Percentiles rank a stretch among this genome's conserved stretches.
Conservation (phyloP, 2,113 vertebrate species). For the Pollachius pollachius region DNA sequence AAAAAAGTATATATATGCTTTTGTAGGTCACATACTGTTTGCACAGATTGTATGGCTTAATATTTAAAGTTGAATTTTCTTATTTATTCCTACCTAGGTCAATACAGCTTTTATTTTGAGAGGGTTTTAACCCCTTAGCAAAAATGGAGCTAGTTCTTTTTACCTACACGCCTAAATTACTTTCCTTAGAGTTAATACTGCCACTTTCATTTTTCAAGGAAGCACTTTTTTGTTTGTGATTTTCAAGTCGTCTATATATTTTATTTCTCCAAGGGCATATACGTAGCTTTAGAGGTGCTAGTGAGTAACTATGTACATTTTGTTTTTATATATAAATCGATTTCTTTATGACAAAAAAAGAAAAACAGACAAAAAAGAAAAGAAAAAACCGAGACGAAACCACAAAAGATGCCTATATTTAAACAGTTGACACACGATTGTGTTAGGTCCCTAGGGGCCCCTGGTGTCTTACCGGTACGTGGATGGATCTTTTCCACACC, state of each 20-base stretch:
- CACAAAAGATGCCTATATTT: slow-evolving; percentile 39
- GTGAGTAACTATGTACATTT: slow-evolving; percentile 39
- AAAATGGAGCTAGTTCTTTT: slow-evolving; percentile 40
- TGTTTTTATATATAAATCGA: slow-evolving; percentile 42
- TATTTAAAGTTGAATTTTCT: slow-evolving; percentile 74
- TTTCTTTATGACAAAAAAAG: slow-evolving; percentile 37
- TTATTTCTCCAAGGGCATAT: slow-evolving; percentile 44
- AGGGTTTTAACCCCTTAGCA: slow-evolving; percentile 53
- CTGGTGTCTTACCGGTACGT: slow-evolving; percentile 42
- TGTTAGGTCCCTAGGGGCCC: slow-evolving; percentile 47
- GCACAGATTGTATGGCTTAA: slow-evolving; percentile 90
- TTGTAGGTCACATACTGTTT: slow-evolving; percentile 85
- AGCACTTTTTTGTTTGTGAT: slow-evolving; percentile 50
- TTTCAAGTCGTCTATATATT: slow-evolving; percentile 35
- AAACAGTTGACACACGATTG: slow-evolving; percentile 54
- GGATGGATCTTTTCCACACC: slow-evolving; percentile 31
- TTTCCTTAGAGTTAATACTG: slow-evolving; percentile 40
- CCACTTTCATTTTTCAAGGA: slow-evolving; percentile 40
- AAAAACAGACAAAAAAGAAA: neutral
- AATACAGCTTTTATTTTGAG: slow-evolving; percentile 68
- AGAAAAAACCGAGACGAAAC: slow-evolving; percentile 10
- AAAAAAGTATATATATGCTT: slow-evolving; percentile 86
- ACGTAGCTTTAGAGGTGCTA: slow-evolving; percentile 62
- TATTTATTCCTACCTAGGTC: slow-evolving; percentile 74
- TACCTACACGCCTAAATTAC: slow-evolving; percentile 49